Percentiles rank a stretch among this genome's conserved stretches.
Evolutionary conservation across 2,888 invertebrate genomes (phyloP).

Genomic region (Monochamus alternatus): DNA sequence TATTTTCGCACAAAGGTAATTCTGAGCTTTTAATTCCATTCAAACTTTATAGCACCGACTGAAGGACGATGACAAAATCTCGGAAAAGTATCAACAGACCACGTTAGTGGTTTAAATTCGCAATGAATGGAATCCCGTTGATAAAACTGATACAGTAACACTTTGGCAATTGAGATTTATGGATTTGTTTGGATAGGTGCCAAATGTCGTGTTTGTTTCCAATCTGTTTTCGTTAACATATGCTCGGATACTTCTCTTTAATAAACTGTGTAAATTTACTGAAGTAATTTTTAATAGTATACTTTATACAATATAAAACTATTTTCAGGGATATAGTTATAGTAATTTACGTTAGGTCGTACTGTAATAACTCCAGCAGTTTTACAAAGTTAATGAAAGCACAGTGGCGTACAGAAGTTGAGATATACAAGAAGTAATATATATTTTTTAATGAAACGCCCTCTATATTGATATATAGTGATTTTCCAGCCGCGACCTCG

Average conservation of each 20-base stretch:
- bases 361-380: too few relatives aligned
- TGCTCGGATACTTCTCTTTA: not conserved
- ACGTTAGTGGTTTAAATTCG: conserved; percentile 5
- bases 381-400: too few relatives aligned
- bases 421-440: too few relatives aligned
- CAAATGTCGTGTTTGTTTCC: not conserved
- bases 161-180: conserved; percentile 10
- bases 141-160: conserved; percentile 8
- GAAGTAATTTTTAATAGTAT: too few relatives aligned
- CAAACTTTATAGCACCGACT: not conserved
- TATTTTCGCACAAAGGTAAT: conserved; percentile 2
- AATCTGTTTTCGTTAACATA: not conserved
- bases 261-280: not conserved
- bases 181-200: conserved; percentile 2
- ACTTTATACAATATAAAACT: too few relatives aligned
- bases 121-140: conserved; percentile 1
- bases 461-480: too few relatives aligned
- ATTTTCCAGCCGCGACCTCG: too few relatives aligned
- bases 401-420: too few relatives aligned
- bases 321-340: too few relatives aligned
- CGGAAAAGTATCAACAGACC: conserved; percentile 1
- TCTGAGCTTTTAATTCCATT: not conserved
- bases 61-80: not conserved
- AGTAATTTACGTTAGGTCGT: too few relatives aligned
- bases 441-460: too few relatives aligned